A percentile compares a stretch with the other conserved stretches of the same genome.
These are phyloP conservation scores for Chloroclystis v-ata DNA, from an alignment of 2,888 invertebrate genomes.

Conservation along the genomic window DNA sequence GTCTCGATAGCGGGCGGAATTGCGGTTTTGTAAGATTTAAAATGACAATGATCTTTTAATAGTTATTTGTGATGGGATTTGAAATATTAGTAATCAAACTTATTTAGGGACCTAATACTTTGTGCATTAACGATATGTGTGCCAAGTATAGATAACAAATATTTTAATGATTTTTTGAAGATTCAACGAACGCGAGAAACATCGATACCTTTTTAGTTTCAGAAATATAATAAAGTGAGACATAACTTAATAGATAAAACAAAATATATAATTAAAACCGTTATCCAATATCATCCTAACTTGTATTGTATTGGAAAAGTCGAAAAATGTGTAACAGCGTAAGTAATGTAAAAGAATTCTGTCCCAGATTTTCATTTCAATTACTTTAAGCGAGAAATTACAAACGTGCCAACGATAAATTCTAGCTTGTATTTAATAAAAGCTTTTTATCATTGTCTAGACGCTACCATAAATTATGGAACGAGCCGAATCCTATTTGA, in stretches of 20 bases:
- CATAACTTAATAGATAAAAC: too few relatives aligned
- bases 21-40: conserved; percentile 5
- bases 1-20: conserved; percentile 10
- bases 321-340: background rate
- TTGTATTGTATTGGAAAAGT: background rate
- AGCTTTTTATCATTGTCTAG: conserved; percentile 13
- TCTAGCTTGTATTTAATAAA: conserved; percentile 12
- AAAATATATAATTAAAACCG: too few relatives aligned
- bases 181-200: too few relatives aligned
- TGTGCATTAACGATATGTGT: too few relatives aligned
- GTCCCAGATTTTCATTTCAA: background rate
- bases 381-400: conserved; percentile 1
- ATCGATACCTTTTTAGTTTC: too few relatives aligned
- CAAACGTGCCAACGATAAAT: conserved; percentile 3
- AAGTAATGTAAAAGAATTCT: background rate
- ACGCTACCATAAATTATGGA: conserved; percentile 31
- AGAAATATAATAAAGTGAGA: too few relatives aligned
- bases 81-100: background rate
- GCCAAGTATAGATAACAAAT: too few relatives aligned
- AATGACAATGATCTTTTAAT: background rate
- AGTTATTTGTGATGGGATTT: background rate
- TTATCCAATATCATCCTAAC: too few relatives aligned
- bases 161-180: too few relatives aligned
- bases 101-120: too few relatives aligned
- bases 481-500: conserved; percentile 37